Evolutionary conservation across 2,888 invertebrate genomes (phyloP), one percentile per base, ranked within the genome.

Genomic region (Achlya flavicornis): DNA sequence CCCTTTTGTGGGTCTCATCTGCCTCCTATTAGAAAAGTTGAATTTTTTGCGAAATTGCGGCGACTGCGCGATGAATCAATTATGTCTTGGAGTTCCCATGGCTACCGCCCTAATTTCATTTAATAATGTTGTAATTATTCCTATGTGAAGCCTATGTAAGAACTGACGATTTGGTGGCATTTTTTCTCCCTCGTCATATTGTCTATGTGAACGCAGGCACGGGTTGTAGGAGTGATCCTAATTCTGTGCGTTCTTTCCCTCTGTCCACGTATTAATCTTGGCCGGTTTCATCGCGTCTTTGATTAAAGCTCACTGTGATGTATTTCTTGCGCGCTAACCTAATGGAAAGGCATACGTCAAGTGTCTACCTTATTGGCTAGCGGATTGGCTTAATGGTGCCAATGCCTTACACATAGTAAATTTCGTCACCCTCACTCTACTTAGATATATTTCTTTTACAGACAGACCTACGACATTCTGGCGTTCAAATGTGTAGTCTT

Each of bases 301-400:
- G 92, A 93, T 93, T 93, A 92, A 92, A 86, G 83, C 85, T 76
- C 78, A 80, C 84, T 73, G 88, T 93, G 92, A 93, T 92, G 90
- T 92, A 93, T 93, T 92, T 92, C 91, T 91, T 92, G 88, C 86
- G 79, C 85, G 85, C 86, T 83, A 87, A 89, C 90, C 86, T 93
- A 93, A 93, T 93, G 92, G 92, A 89, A 92, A 89, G 86, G 79
- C 90, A 92, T 93, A 90, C 89, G 85, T 93, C 93, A 93, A 92
- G 92, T 90, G 90, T 89, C 91, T 84, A 89, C 91, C 86, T 90
- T 92, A 93, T 93, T 93, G 91, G 90, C 87, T 83, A 80, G 87
- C 81, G 86, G 86, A 91, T 91, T 87, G 89, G 86, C 83, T 89
- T 90, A 89, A 92, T 90, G 83, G 86, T 85, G 86, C 83, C 89